Conservation (phyloP, 2,797 vertebrate species). For the Potorous gilbertii region DNA sequence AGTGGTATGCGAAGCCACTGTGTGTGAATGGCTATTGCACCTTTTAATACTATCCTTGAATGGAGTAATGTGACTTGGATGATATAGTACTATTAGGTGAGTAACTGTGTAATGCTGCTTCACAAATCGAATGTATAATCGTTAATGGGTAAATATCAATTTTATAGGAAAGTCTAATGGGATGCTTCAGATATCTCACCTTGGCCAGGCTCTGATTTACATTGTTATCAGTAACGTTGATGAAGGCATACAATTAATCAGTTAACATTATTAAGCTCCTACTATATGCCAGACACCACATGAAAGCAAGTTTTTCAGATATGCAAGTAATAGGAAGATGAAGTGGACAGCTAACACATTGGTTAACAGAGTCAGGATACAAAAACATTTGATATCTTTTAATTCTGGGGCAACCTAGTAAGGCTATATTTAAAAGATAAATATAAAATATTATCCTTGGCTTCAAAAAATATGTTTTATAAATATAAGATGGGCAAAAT, state of each 20-base stretch:
- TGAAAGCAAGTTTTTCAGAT: background rate
- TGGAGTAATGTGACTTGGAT: background rate
- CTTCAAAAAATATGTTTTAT: background rate
- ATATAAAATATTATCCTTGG: background rate
- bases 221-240: background rate
- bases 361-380: background rate
- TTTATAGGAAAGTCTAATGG: background rate
- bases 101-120: background rate
- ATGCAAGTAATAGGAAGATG: background rate
- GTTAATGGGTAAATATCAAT: background rate
- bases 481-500: background rate
- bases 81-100: background rate
- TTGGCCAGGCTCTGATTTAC: background rate
- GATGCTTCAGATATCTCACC: background rate
- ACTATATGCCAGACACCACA: background rate
- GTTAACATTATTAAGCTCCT: background rate
- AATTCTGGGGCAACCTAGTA: background rate
- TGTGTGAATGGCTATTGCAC: background rate
- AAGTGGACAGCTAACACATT: background rate
- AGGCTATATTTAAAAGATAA: background rate
- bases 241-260: background rate
- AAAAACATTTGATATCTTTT: background rate
- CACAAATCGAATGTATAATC: background rate
- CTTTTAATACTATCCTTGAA: background rate
- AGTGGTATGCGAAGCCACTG: background rate